phyloP scores from a whole-genome alignment of 2,888 invertebrate genomes.

The Caenorhabditis japonica region DNA sequence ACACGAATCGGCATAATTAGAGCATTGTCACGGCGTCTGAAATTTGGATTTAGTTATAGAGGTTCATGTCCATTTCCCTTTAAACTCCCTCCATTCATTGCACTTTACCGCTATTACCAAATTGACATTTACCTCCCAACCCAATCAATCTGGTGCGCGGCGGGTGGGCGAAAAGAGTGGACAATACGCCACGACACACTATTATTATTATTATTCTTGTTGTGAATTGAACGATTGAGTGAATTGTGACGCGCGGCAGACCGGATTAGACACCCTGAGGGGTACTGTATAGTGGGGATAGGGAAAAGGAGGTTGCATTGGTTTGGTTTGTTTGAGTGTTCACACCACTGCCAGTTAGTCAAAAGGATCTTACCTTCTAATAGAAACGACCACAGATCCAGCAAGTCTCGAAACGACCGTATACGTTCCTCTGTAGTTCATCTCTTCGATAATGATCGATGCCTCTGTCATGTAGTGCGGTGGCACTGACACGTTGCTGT shows the following conservation, averaged over 20 bases:
- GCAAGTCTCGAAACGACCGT: conserved; percentile 75
- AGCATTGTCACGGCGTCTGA: conserved; percentile 72
- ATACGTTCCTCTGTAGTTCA: conserved; percentile 79
- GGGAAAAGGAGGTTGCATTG: background rate
- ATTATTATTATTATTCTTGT: conserved; percentile 30
- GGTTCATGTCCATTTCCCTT: background rate
- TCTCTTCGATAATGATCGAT: conserved; percentile 79
- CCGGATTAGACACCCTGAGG: conserved; percentile 35
- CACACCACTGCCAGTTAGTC: too few relatives aligned
- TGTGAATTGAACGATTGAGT: conserved; percentile 16
- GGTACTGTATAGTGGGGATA: too few relatives aligned
- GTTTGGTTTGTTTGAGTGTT: background rate
- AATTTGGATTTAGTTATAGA: conserved; percentile 15
- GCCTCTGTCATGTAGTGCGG: conserved; percentile 78
- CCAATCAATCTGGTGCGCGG: conserved; percentile 33
- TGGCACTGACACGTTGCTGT: conserved; percentile 78
- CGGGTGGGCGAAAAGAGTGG: conserved; percentile 9
- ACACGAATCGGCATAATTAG: conserved; percentile 74
- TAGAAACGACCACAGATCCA: conserved; percentile 71
- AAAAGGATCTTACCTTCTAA: conserved; percentile 73
- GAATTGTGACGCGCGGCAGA: conserved; percentile 27
- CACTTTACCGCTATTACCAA: too few relatives aligned
- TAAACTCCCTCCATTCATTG: background rate
- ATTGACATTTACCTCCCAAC: conserved; percentile 40
- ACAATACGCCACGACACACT: conserved; percentile 25